Conservation (phyloP, 2,797 vertebrate species). For the Myripristis murdjan region DNA sequence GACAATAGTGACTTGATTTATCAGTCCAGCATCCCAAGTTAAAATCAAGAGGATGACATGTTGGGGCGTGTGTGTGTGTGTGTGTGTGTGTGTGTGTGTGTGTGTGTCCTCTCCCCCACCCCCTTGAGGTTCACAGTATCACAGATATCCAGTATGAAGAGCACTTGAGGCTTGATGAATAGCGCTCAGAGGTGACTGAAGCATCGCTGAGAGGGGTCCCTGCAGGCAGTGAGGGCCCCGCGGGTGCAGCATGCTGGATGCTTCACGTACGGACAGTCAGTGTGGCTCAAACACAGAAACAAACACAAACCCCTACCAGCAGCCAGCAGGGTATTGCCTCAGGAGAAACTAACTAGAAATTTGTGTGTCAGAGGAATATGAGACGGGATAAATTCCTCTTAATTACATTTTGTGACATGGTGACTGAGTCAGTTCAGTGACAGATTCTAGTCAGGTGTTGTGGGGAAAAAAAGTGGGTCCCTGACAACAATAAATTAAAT, state of each 20-base stretch:
- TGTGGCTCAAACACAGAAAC: not conserved
- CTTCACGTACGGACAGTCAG: slow-evolving; percentile 3
- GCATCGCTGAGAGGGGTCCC: slow-evolving; percentile 1
- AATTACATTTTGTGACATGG: too few relatives aligned
- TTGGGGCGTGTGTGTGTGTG: not conserved
- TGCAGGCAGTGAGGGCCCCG: not conserved
- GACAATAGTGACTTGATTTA: too few relatives aligned
- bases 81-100: slow-evolving; percentile 9
- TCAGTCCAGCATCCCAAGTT: too few relatives aligned
- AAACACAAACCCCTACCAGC: not conserved
- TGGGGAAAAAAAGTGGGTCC: too few relatives aligned
- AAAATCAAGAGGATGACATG: too few relatives aligned
- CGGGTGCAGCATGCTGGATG: not conserved
- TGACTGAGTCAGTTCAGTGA: too few relatives aligned
- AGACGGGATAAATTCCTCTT: too few relatives aligned
- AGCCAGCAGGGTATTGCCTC: not conserved
- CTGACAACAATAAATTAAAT: too few relatives aligned
- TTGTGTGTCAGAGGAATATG: too few relatives aligned
- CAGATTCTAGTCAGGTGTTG: too few relatives aligned
- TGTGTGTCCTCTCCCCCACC: too few relatives aligned
- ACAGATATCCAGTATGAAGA: slow-evolving; percentile 18
- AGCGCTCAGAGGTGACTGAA: slow-evolving; percentile 16
- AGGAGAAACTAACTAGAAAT: too few relatives aligned
- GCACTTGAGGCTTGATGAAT: slow-evolving; percentile 25
- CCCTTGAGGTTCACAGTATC: not conserved